These are phyloP conservation scores for Folsomia manolachei DNA, from an alignment of 2,888 invertebrate genomes.

Conservation along the genomic window DNA sequence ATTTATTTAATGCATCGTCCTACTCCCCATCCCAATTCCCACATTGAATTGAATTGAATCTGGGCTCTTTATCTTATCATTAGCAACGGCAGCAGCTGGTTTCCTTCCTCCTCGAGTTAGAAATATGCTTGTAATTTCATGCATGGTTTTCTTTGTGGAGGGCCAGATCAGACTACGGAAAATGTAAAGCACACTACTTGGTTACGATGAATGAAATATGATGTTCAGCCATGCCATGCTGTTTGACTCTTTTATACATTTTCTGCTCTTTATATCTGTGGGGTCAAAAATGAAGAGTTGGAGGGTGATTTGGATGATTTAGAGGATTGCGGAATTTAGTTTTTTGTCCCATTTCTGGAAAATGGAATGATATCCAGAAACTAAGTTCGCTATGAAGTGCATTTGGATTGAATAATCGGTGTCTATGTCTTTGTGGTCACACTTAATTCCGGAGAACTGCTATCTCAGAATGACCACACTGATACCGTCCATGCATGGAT, in stretches of 20 bases:
- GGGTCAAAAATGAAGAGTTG: background rate
- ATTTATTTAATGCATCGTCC: background rate
- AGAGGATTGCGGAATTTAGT: background rate
- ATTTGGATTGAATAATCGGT: too few species aligned
- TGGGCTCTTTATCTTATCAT: background rate
- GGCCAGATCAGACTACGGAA: too few species aligned
- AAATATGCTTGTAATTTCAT: background rate
- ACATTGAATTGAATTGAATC: constrained; percentile 3
- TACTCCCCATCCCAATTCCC: background rate
- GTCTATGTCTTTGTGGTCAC: too few species aligned
- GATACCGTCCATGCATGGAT: too few species aligned
- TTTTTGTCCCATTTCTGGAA: background rate
- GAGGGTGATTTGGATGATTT: background rate
- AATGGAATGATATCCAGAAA: too few species aligned
- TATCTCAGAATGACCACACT: too few species aligned
- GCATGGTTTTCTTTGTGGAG: background rate
- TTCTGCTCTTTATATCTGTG: background rate
- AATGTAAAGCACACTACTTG: too few species aligned
- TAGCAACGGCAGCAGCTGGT: background rate
- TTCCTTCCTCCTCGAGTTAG: background rate
- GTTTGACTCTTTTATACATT: background rate
- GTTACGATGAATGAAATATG: background rate
- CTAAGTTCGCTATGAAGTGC: too few species aligned
- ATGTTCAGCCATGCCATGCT: background rate
- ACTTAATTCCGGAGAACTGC: too few species aligned